Evolutionary conservation across 2,113 vertebrate species (phyloP).

Genomic region (Entomyzon cyanotis): DNA sequence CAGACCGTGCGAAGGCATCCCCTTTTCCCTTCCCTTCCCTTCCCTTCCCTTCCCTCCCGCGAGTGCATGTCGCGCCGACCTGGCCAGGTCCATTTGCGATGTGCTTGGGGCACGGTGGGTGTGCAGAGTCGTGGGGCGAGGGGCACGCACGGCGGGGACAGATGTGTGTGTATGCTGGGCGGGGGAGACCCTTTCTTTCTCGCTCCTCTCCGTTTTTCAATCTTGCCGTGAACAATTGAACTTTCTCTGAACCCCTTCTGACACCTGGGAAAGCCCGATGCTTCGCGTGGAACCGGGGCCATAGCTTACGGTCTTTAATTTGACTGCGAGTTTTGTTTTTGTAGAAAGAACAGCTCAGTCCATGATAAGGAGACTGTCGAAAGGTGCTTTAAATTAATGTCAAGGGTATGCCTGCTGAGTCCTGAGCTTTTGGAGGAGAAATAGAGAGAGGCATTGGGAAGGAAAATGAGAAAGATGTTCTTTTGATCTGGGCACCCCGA

Average conservation of each 20-base stretch:
- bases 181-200: background rate
- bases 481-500: background rate
- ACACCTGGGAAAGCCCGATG: background rate
- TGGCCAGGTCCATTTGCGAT: background rate
- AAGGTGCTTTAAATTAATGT: background rate
- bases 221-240: slow-evolving; percentile 30
- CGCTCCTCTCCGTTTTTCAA: background rate
- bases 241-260: slow-evolving; percentile 36
- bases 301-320: background rate
- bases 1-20: slow-evolving; percentile 48
- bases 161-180: background rate
- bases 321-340: background rate
- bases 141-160: background rate
- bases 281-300: background rate
- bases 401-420: background rate
- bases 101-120: background rate
- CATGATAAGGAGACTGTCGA: background rate
- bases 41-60: background rate
- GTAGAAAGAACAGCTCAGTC: background rate
- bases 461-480: background rate
- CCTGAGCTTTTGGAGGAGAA: slow-evolving; percentile 8
- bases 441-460: background rate
- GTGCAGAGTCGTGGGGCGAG: background rate
- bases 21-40: background rate
- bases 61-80: slow-evolving; percentile 18